A percentile compares a stretch with the other conserved stretches of the same genome.
phyloP scores from a whole-genome alignment of 1,140 invertebrate species.

The Mesaphorura yosii region DNA sequence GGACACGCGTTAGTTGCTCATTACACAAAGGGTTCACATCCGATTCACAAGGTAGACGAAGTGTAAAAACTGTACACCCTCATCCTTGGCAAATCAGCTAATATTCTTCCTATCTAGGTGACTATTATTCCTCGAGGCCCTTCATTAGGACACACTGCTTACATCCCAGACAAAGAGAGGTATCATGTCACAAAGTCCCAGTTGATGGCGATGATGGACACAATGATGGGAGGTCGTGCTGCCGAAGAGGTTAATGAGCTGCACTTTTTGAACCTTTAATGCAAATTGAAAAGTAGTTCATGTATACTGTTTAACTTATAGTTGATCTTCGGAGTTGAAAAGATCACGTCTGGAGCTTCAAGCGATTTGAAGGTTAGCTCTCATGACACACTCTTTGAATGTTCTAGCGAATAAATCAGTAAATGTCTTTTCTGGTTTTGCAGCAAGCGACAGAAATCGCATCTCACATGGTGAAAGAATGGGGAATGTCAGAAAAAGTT shows the following conservation, averaged over 20 bases:
- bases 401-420: too few species aligned
- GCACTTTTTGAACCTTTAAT: too few species aligned
- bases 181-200: constrained; percentile 84
- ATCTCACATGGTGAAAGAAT: constrained; percentile 87
- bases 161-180: constrained; percentile 76
- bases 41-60: constrained; percentile 85
- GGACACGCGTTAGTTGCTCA: constrained; percentile 92
- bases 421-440: constrained; percentile 34
- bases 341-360: constrained; percentile 83
- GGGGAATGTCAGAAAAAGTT: constrained; percentile 94
- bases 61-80: neutral
- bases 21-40: constrained; percentile 79
- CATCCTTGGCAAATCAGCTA: neutral
- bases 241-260: constrained; percentile 95
- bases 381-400: too few species aligned
- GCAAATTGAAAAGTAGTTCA: too few species aligned
- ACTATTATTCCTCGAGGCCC: constrained; percentile 86
- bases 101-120: constrained; percentile 15
- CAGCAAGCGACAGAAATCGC: constrained; percentile 84
- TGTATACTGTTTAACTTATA: too few species aligned
- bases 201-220: constrained; percentile 86
- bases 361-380: constrained; percentile 53
- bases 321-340: constrained; percentile 88
- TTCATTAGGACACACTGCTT: constrained; percentile 78
- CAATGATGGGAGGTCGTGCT: constrained; percentile 91